Evolutionary conservation across 2,113 vertebrate species (phyloP).

Genomic region (Sturnira hondurensis): DNA sequence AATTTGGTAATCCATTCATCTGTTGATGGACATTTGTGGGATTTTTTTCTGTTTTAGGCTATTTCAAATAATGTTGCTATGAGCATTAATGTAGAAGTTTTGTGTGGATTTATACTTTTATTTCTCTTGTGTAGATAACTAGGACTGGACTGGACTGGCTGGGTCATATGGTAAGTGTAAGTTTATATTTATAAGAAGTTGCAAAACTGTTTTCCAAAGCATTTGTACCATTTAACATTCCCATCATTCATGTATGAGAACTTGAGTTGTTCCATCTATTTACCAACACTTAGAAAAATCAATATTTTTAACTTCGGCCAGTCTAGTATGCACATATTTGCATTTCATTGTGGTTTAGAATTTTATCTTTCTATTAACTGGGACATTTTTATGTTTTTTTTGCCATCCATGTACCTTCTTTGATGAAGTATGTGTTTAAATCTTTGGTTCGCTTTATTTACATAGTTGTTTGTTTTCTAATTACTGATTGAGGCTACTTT

Average conservation of each 20-base stretch:
- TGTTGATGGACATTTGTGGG: neutral
- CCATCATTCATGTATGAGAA: neutral
- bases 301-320: neutral
- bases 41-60: neutral
- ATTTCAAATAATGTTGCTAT: neutral
- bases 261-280: neutral
- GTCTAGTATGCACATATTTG: neutral
- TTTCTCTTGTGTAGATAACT: neutral
- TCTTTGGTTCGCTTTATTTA: neutral
- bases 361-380: neutral
- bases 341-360: constrained; percentile 1
- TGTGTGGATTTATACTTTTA: neutral
- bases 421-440: neutral
- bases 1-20: neutral
- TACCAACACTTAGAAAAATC: neutral
- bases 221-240: neutral
- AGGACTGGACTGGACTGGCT: neutral
- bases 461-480: neutral
- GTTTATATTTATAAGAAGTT: neutral
- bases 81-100: neutral
- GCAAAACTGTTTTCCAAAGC: neutral
- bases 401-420: neutral
- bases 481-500: neutral
- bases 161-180: neutral
- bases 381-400: neutral